Base-by-base conservation (phyloP, 1,140 invertebrate species). In the Copidosoma floridanum region DNA sequence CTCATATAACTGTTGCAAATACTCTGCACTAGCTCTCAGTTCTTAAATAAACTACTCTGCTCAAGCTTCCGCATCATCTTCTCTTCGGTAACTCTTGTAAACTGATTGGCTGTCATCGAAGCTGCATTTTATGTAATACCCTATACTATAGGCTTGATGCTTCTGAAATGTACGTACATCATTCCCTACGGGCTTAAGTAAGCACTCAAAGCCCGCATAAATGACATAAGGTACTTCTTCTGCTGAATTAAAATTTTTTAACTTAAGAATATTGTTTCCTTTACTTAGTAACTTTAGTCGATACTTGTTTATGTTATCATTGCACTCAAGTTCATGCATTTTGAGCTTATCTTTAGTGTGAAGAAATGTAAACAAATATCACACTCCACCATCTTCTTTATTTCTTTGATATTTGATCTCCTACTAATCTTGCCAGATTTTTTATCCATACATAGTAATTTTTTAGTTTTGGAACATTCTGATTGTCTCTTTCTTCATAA, bases 91-190 rank as follows among this genome's bases (percentile, higher is more conserved):
- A 6, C 24, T 32, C 6, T 35, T 12, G 10, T 52, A 59, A 1
- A 14, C 4, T 12, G 57, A 52, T 8, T 48, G 16, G 0, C 38
- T 35, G 12, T 59, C 37, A 37, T 59, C 40, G 12, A 32, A 52
- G n/a, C 48, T 60, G 44, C 41, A 29, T n/a, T 53, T 60, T 1
- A 53, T 1, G 20, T 60, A 53, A 44, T 53, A 53, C 1, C 27
- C 41, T 2, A 59, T 52, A 23, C 38, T 47, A 32, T 12, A 60
- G 0, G 41, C 27, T 27, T 53, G 26, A 47, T 60, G 50, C 18
- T 24, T 7, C 29, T 53, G 50, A 12, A 51, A 35, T 12, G 32
- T 16, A 3, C 21, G 29, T 3, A 18, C 8, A n/a, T n/a, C n/a
- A 37, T 51, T 10, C 7, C 20, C 27, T 23, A 35, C 18, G 5